Percentiles rank a stretch among this genome's conserved stretches.
These are phyloP conservation scores for Lordiphosa stackelbergi DNA, from an alignment of 1,140 invertebrate species.

Conservation along the genomic window DNA sequence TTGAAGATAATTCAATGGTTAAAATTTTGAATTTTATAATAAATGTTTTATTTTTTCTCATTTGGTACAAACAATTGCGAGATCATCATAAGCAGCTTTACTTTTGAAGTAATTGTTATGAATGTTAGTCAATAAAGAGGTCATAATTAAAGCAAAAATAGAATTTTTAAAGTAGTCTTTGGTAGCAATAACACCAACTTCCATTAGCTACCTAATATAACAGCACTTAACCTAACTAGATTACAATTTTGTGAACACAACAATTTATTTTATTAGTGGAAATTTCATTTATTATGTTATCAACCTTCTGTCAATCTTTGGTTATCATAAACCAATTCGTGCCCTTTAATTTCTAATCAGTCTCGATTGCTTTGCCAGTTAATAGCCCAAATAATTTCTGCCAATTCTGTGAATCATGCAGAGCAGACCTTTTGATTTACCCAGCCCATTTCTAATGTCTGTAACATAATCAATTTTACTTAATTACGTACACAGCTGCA, in stretches of 20 bases:
- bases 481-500: slow-evolving; percentile 44
- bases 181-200: not conserved
- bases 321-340: not conserved
- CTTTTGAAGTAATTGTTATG: no score
- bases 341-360: not conserved
- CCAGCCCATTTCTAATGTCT: slow-evolving; percentile 27
- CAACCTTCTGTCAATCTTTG: no score
- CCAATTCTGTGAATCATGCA: not conserved
- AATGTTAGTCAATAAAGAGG: no score
- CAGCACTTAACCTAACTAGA: not conserved
- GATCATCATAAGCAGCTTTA: no score
- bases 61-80: no score
- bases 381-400: slow-evolving; percentile 5
- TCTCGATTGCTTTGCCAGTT: slow-evolving; percentile 6
- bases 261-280: slow-evolving; percentile 2
- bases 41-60: no score
- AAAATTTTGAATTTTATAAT: no score
- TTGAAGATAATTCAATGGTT: no score
- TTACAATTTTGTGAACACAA: not conserved
- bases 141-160: no score
- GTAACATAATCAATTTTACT: slow-evolving; percentile 54
- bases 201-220: no score
- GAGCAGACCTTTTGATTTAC: slow-evolving; percentile 27
- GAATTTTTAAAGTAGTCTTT: no score
- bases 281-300: not conserved